Percentiles rank a stretch among this genome's conserved stretches.
Conservation (phyloP, 2,113 vertebrate species). For the Ceyx cyanopectus region DNA sequence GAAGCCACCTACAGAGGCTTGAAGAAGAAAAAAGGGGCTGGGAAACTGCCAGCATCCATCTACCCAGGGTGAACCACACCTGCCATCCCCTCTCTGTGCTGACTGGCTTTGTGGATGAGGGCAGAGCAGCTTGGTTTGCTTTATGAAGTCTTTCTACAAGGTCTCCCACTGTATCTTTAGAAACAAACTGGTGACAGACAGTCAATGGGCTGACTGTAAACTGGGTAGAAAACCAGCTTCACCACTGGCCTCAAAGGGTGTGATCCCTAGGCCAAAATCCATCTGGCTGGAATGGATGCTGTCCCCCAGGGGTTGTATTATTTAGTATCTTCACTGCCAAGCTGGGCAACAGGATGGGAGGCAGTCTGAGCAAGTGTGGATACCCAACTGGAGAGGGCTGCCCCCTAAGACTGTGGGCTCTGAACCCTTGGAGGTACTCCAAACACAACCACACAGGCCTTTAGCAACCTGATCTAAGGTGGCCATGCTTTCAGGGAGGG, state of each 20-base stretch:
- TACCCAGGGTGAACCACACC: not conserved
- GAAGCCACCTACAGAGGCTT: not conserved
- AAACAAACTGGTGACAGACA: not conserved
- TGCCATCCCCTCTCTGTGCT: not conserved
- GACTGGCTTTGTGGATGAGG: not conserved
- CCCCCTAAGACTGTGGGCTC: not conserved
- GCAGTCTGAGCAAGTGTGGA: not conserved
- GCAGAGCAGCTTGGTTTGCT: not conserved
- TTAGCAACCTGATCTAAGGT: not conserved
- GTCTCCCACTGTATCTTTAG: not conserved
- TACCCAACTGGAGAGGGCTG: not conserved
- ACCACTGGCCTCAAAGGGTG: not conserved
- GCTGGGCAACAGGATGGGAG: accelerated
- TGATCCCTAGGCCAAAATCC: not conserved
- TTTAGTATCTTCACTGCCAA: not conserved
- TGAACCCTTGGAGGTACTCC: not conserved
- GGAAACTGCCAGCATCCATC: not conserved
- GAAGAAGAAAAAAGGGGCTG: not conserved
- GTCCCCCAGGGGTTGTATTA: not conserved
- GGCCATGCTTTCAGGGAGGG: not conserved
- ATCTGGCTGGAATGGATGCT: not conserved
- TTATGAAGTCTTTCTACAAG: not conserved
- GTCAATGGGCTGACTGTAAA: not conserved
- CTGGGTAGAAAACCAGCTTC: not conserved
- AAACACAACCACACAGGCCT: not conserved